Conservation (phyloP, 2,888 invertebrate genomes). For the Andrena flavipes region DNA sequence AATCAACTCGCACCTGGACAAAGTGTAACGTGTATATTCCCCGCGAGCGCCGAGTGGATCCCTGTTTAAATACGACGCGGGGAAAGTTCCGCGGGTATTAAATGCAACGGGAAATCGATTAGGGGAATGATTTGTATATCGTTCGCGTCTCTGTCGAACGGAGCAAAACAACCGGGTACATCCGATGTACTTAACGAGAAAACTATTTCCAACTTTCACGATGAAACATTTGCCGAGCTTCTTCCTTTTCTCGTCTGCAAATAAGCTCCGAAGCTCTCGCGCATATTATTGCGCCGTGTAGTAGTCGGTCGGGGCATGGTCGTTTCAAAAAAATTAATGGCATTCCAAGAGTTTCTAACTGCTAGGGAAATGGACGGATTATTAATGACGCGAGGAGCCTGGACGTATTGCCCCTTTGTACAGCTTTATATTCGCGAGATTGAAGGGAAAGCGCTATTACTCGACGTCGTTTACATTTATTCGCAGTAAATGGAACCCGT, state of each 20-base stretch:
- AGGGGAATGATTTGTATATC: conserved; percentile 11
- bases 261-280: conserved; percentile 34
- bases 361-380: conserved; percentile 21
- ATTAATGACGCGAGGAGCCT: conserved; percentile 38
- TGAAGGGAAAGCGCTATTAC: conserved; percentile 28
- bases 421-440: conserved; percentile 11
- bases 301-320: conserved; percentile 23
- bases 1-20: no score
- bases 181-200: conserved; percentile 26
- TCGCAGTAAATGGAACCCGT: neutral
- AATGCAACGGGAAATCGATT: neutral
- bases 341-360: conserved; percentile 50
- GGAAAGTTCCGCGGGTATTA: neutral
- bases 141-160: neutral
- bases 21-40: no score
- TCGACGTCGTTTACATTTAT: conserved; percentile 37
- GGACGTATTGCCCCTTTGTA: conserved; percentile 24
- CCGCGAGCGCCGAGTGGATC: no score
- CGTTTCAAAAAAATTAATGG: conserved; percentile 57
- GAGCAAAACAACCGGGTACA: neutral
- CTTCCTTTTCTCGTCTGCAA: conserved; percentile 14
- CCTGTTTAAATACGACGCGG: conserved; percentile 6
- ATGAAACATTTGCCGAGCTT: conserved; percentile 25
- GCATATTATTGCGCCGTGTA: conserved; percentile 28
- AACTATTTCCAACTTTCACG: conserved; percentile 37